Percentiles rank a stretch among this genome's conserved stretches.
Conservation (phyloP, 2,797 vertebrate species). For the Sebastes oblongus region DNA sequence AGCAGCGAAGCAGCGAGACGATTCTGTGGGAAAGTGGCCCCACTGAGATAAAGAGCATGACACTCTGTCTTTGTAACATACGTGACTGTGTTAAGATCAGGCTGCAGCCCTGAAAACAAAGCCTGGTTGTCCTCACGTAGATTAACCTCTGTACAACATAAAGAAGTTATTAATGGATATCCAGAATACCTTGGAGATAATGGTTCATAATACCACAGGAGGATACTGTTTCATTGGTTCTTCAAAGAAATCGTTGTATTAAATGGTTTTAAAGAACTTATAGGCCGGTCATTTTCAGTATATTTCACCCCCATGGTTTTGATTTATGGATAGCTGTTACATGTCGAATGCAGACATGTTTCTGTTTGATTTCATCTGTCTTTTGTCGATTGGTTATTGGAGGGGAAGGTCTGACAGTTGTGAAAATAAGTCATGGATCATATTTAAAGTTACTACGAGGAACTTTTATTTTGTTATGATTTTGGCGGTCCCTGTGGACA, state of each 20-base stretch:
- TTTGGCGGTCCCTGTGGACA: not conserved
- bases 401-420: not conserved
- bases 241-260: not conserved
- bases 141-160: not conserved
- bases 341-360: not conserved
- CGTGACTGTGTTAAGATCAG: slow-evolving; percentile 54
- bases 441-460: not conserved
- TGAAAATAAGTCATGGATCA: not conserved
- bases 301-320: not conserved
- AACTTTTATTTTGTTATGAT: not conserved
- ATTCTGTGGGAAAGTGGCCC: slow-evolving; percentile 69
- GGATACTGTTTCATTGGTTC: not conserved
- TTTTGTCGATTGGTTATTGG: not conserved
- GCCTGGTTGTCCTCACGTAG: slow-evolving; percentile 4
- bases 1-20: slow-evolving; percentile 40
- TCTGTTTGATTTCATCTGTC: not conserved
- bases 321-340: not conserved
- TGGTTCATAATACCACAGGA: not conserved
- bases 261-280: not conserved
- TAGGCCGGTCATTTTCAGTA: not conserved
- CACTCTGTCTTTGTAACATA: slow-evolving; percentile 54
- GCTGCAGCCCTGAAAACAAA: slow-evolving; percentile 17
- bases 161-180: not conserved
- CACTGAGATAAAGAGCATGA: slow-evolving; percentile 65
- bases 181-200: not conserved